phyloP scores from a whole-genome alignment of 2,888 invertebrate genomes.

The Amphipoea oculea region DNA sequence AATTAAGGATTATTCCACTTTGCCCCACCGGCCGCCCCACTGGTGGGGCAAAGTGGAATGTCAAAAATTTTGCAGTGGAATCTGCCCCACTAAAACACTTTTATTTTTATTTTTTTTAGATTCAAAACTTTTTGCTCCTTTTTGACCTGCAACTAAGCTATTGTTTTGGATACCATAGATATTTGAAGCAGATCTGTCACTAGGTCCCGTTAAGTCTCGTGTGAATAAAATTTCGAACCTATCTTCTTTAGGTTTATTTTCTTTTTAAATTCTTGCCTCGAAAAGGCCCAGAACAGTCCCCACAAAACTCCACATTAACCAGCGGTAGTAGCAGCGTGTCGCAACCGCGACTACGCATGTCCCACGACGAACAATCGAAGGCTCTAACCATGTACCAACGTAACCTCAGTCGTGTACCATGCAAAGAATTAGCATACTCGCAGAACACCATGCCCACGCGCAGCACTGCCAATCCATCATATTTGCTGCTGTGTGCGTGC shows the following conservation, averaged over 20 bases:
- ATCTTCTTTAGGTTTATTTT: background rate
- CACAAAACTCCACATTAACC: slow-evolving; percentile 21
- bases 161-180: background rate
- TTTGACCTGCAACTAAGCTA: background rate
- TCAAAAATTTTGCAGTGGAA: too few species aligned
- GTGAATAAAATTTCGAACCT: too few species aligned
- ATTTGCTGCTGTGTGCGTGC: slow-evolving; percentile 80
- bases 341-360: slow-evolving; percentile 72
- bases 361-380: slow-evolving; percentile 83
- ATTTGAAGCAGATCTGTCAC: background rate
- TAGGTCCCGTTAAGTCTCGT: too few species aligned
- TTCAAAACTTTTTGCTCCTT: background rate
- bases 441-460: slow-evolving; percentile 86
- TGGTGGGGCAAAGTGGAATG: too few species aligned
- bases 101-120: background rate
- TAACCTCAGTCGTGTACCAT: slow-evolving; percentile 76
- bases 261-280: background rate
- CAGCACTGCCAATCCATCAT: slow-evolving; percentile 85
- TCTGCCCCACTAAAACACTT: too few species aligned
- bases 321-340: slow-evolving; percentile 59
- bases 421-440: slow-evolving; percentile 88
- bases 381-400: slow-evolving; percentile 79
- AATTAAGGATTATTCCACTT: too few species aligned
- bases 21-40: too few species aligned
- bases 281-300: slow-evolving; percentile 11